Percentiles rank a stretch among this genome's conserved stretches.
These are phyloP conservation scores for Caiman crocodilus DNA, from an alignment of 2,797 vertebrate species.

Conservation along the genomic window DNA sequence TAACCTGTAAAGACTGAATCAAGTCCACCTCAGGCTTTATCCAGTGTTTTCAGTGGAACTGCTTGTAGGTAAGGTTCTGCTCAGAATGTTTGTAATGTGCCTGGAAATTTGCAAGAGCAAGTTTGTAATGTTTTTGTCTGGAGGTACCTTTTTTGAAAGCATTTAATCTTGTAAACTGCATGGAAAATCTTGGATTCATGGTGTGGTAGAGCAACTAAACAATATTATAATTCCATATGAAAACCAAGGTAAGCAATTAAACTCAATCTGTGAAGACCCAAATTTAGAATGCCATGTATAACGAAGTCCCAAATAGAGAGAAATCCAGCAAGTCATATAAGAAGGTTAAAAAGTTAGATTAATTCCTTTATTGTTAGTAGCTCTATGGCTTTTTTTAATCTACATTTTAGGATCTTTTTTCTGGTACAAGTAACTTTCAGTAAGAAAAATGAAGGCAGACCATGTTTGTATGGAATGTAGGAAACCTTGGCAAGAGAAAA, in stretches of 20 bases:
- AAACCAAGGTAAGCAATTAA: neutral
- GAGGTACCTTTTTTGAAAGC: too few relatives aligned
- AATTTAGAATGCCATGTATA: neutral
- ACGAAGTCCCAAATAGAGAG: neutral
- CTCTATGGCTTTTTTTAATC: neutral
- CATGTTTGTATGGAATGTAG: neutral
- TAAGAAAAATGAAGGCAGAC: neutral
- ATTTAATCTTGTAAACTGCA: neutral
- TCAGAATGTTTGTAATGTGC: neutral
- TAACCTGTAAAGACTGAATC: too few relatives aligned
- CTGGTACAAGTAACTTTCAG: neutral
- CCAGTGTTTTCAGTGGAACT: conserved; percentile 9
- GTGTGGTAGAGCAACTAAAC: neutral
- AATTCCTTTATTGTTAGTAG: neutral
- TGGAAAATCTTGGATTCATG: neutral
- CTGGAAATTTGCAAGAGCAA: too few relatives aligned
- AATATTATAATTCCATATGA: neutral
- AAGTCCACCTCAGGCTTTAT: too few relatives aligned
- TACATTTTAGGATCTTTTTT: neutral
- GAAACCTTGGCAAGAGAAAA: conserved; percentile 12
- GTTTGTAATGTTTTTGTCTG: too few relatives aligned
- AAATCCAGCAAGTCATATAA: neutral
- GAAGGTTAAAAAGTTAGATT: neutral
- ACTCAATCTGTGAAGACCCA: neutral
- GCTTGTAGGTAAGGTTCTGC: neutral